Evolutionary conservation across 2,888 invertebrate genomes (phyloP).

Genomic region (Pantelozetes paolii): DNA sequence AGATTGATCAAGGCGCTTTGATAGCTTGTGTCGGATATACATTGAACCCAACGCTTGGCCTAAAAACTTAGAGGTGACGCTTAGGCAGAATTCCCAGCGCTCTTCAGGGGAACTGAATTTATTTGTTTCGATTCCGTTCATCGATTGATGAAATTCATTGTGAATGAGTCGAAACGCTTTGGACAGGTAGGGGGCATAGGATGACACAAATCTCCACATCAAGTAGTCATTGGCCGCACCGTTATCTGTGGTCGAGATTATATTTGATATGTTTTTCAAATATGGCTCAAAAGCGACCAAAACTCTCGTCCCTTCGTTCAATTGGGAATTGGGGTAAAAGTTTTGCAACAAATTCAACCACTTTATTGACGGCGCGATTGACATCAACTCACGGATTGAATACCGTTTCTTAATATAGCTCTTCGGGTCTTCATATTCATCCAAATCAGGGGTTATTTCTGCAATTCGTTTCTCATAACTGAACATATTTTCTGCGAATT

Average conservation of each 20-base stretch:
- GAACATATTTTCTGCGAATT: conserved; percentile 58
- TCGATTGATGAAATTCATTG: conserved; percentile 44
- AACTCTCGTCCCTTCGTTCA: conserved; percentile 58
- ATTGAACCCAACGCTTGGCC: conserved; percentile 56
- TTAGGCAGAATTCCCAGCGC: conserved; percentile 59
- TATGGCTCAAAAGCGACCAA: conserved; percentile 58
- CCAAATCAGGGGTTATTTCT: conserved; percentile 55
- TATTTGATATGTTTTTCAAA: conserved; percentile 56
- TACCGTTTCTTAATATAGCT: conserved; percentile 38
- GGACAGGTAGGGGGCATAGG: conserved; percentile 59
- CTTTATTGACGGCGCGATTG: conserved; percentile 39
- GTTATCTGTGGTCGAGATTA: conserved; percentile 57
- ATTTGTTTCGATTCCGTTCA: conserved; percentile 29
- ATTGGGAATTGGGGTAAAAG: conserved; percentile 56
- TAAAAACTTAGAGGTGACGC: conserved; percentile 56
- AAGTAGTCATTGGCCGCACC: conserved; percentile 60
- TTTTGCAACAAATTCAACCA: conserved; percentile 53
- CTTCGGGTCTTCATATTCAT: conserved; percentile 27
- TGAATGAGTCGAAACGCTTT: conserved; percentile 51
- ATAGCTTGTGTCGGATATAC: conserved; percentile 52
- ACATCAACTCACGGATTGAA: conserved; percentile 37
- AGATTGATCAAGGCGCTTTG: conserved; percentile 7
- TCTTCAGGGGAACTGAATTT: conserved; percentile 38
- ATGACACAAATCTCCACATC: conserved; percentile 59
- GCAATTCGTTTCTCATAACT: conserved; percentile 59